These are phyloP conservation scores for Taurulus bubalis DNA, from an alignment of 2,113 vertebrate species.

Conservation along the genomic window DNA sequence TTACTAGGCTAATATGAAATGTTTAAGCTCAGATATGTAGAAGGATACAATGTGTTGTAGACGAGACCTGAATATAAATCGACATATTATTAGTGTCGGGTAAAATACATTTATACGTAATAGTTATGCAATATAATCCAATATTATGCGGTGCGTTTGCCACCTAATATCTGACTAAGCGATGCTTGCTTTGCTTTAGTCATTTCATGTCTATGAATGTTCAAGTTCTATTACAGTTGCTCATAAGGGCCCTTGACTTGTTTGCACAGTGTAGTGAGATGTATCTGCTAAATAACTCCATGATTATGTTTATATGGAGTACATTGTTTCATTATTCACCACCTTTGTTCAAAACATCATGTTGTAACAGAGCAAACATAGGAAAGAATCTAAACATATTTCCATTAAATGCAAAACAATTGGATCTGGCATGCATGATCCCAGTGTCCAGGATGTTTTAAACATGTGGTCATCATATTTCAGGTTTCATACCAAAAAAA, in stretches of 20 bases:
- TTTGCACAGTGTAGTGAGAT: conserved; percentile 6
- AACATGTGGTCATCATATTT: background rate
- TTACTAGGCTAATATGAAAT: conserved; percentile 24
- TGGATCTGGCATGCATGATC: background rate
- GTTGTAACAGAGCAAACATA: background rate
- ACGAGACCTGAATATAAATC: conserved; percentile 34
- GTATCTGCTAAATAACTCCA: background rate
- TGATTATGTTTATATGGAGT: background rate
- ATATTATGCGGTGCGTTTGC: background rate
- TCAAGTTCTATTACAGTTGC: conserved; percentile 6
- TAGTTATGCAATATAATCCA: conserved; percentile 30
- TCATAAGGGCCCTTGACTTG: background rate
- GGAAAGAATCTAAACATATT: background rate
- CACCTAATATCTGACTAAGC: conserved; percentile 8
- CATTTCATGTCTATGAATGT: conserved; percentile 18
- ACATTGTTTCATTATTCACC: background rate
- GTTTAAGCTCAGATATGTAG: conserved; percentile 23
- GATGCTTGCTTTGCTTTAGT: conserved; percentile 37
- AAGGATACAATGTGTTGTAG: conserved; percentile 22
- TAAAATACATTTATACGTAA: conserved; percentile 27
- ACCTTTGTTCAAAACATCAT: background rate
- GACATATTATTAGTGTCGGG: conserved; percentile 30
- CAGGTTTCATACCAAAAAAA: conserved; percentile 3
- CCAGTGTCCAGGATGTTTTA: background rate
- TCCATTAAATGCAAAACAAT: background rate